Percentiles rank a stretch among this genome's conserved stretches.
phyloP scores from a whole-genome alignment of 2,797 vertebrate genomes.

The Rhyacichthys aspro region DNA sequence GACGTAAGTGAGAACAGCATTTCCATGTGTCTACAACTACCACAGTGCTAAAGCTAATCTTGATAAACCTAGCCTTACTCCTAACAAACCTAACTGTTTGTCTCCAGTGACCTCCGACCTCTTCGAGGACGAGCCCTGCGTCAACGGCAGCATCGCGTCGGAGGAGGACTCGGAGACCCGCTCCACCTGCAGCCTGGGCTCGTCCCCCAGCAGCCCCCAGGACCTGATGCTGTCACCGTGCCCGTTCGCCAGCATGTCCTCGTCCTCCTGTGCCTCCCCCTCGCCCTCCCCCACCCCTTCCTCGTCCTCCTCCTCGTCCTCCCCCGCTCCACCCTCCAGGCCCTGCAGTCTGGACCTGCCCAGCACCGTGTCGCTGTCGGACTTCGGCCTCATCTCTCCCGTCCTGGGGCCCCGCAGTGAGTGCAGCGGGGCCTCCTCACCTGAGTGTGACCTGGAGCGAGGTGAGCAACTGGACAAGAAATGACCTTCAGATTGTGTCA shows the following conservation, averaged over 20 bases:
- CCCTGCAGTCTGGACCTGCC: slow-evolving; percentile 92
- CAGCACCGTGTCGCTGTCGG: slow-evolving; percentile 88
- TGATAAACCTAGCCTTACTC: too few species aligned
- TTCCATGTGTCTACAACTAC: too few species aligned
- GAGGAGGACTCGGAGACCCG: slow-evolving; percentile 94
- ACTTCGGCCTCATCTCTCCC: slow-evolving; percentile 90
- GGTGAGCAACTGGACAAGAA: slow-evolving; percentile 70
- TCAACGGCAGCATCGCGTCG: slow-evolving; percentile 84
- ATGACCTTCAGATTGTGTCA: too few species aligned
- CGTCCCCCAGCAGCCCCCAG: slow-evolving; percentile 85
- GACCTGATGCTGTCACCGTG: slow-evolving; percentile 77
- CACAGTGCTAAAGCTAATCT: too few species aligned
- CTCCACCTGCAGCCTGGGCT: slow-evolving; percentile 91
- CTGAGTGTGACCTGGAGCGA: slow-evolving; percentile 93
- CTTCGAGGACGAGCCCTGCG: slow-evolving; percentile 90
- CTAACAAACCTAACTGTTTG: too few species aligned
- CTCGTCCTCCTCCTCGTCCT: slow-evolving; percentile 73
- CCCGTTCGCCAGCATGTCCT: slow-evolving; percentile 70
- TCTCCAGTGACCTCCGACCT: slow-evolving; percentile 90
- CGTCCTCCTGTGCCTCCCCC: too few species aligned
- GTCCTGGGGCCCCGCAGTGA: slow-evolving; percentile 92
- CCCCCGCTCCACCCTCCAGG: slow-evolving; percentile 73
- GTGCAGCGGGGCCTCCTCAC: slow-evolving; percentile 96
- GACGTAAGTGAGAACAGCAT: too few species aligned
- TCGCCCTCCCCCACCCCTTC: slow-evolving; percentile 55